Evolutionary conservation across 2,113 vertebrate genomes (phyloP).

Genomic region (Sander lucioperca): DNA sequence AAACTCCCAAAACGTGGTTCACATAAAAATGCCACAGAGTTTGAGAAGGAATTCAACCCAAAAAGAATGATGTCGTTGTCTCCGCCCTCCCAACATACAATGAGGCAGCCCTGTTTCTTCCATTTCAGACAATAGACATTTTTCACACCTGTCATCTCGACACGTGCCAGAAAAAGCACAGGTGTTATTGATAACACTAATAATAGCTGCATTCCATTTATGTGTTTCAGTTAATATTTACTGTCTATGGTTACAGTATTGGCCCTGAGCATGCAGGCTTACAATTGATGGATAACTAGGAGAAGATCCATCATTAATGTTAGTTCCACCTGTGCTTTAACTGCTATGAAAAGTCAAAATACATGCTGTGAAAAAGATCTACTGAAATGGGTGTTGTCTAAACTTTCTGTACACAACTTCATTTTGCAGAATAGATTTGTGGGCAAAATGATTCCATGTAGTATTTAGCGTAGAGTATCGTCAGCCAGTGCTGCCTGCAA

Average conservation of each 20-base stretch:
- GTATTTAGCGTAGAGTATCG: background rate
- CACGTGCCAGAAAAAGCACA: background rate
- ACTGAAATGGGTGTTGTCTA: background rate
- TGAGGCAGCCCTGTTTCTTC: background rate
- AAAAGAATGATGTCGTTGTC: background rate
- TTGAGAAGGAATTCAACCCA: background rate
- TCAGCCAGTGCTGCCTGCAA: background rate
- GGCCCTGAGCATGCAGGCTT: background rate
- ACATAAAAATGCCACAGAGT: background rate
- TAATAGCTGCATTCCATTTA: background rate
- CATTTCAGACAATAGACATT: background rate
- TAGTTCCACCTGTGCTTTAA: background rate
- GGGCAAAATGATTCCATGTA: background rate
- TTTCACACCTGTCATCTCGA: background rate
- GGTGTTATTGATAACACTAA: background rate
- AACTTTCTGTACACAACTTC: background rate
- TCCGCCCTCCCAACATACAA: background rate
- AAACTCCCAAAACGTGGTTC: background rate
- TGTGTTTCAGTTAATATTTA: background rate
- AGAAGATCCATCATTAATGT: background rate
- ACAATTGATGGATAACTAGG: background rate
- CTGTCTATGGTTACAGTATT: no score
- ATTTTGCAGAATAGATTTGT: background rate
- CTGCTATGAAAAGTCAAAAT: conserved; percentile 4
- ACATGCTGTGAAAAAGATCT: background rate